Evolutionary conservation across 1,140 invertebrate genomes (phyloP).

Genomic region (Zaprionus vittiger): DNA sequence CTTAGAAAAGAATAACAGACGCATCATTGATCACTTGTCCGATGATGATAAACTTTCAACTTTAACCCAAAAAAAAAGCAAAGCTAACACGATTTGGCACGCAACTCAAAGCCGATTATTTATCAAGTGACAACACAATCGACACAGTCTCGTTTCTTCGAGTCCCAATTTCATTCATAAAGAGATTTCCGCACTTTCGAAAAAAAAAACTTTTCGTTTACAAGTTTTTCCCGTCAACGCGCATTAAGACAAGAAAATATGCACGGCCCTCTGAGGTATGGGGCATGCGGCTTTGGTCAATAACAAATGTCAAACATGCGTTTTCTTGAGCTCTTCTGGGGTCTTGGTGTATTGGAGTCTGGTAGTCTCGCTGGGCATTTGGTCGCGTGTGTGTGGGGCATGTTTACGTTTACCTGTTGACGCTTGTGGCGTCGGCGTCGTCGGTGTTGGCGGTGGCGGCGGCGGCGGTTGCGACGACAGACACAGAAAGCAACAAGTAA

Average conservation of each 20-base stretch:
- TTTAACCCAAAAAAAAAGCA: neutral
- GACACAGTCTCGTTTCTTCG: constrained; percentile 33
- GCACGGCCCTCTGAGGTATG: constrained; percentile 40
- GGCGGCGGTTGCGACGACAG: constrained; percentile 20
- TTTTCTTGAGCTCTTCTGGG: constrained; percentile 43
- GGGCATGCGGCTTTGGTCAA: constrained; percentile 65
- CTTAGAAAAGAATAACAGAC: constrained; percentile 3
- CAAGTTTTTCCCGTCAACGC: constrained; percentile 38
- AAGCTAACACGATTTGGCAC: constrained; percentile 37
- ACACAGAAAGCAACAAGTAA: constrained; percentile 70
- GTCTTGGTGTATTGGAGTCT: constrained; percentile 16
- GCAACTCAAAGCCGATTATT: constrained; percentile 63
- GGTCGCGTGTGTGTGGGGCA: constrained; percentile 53
- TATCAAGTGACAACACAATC: constrained; percentile 67
- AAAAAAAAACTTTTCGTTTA: constrained; percentile 34
- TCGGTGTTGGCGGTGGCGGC: constrained; percentile 11
- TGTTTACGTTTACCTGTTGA: constrained; percentile 76
- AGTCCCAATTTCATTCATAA: constrained; percentile 68
- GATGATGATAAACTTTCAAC: constrained; percentile 25
- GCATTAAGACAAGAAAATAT: constrained; percentile 41
- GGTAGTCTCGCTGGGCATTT: constrained; percentile 36
- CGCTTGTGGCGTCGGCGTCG: constrained; percentile 43
- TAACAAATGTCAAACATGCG: constrained; percentile 69
- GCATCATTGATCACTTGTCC: constrained; percentile 8
- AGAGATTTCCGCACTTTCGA: constrained; percentile 66